Evolutionary conservation across 2,888 invertebrate species (phyloP).

Genomic region (Beris morrisii): DNA sequence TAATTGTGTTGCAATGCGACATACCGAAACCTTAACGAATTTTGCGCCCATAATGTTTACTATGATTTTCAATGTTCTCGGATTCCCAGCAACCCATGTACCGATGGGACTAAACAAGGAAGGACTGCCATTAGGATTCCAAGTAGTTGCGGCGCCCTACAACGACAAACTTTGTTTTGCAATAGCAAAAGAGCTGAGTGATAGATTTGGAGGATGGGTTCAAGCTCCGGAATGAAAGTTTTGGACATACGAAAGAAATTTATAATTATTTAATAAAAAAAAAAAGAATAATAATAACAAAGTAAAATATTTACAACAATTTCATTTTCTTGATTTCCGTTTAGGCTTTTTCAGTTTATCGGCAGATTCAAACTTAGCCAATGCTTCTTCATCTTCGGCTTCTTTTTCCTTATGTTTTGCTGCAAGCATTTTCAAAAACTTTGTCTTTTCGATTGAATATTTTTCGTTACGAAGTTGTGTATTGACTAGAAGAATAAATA

Average conservation of each 20-base stretch:
- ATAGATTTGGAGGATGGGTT: constrained; percentile 80
- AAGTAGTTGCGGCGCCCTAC: constrained; percentile 73
- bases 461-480: constrained; percentile 13
- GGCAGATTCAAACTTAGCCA: neutral
- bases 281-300: no score
- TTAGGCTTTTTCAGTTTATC: neutral
- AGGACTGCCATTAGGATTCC: constrained; percentile 75
- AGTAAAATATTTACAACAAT: no score
- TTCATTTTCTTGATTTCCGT: neutral
- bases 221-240: constrained; percentile 54
- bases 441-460: constrained; percentile 1
- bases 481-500: constrained; percentile 24
- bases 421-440: neutral
- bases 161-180: constrained; percentile 80
- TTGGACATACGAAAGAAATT: no score
- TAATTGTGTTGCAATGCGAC: constrained; percentile 65
- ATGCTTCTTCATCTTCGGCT: neutral
- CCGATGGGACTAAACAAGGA: constrained; percentile 66
- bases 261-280: no score
- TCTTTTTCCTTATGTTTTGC: neutral
- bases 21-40: constrained; percentile 64
- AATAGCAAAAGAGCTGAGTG: constrained; percentile 76
- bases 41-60: constrained; percentile 65
- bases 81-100: constrained; percentile 74
- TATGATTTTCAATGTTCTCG: constrained; percentile 70